Conservation (phyloP, 2,113 vertebrate genomes). For the Mesitornis unicolor region DNA sequence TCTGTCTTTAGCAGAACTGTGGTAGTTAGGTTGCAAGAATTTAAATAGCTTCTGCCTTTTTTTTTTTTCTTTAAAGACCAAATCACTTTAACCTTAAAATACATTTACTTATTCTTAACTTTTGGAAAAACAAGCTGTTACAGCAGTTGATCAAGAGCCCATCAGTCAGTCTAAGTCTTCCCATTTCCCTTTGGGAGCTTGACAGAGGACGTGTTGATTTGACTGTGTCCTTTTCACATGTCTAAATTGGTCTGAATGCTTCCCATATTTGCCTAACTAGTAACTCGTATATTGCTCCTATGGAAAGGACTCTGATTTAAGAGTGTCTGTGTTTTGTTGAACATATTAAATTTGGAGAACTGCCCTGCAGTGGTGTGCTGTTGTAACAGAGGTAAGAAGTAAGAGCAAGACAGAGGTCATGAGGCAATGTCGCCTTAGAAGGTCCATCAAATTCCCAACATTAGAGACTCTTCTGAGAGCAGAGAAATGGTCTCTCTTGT, state of each 20-base stretch:
- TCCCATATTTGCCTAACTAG: not conserved
- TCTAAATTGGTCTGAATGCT: not conserved
- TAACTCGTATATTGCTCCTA: not conserved
- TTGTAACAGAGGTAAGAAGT: not conserved
- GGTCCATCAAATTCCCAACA: not conserved
- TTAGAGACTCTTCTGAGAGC: not conserved
- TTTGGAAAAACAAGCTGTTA: not conserved
- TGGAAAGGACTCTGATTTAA: not conserved
- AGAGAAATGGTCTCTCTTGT: not conserved
- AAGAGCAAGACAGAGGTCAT: not conserved
- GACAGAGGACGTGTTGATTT: not conserved
- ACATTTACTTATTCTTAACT: not conserved
- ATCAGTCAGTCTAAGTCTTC: not conserved
- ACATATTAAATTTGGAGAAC: not conserved
- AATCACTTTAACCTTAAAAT: not conserved
- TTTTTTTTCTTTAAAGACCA: not conserved
- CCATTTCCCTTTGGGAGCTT: not conserved
- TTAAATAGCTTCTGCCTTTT: not conserved
- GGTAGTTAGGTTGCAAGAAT: not conserved
- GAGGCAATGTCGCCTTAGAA: not conserved
- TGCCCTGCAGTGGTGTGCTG: rapidly evolving
- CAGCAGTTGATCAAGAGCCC: not conserved
- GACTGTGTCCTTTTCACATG: not conserved
- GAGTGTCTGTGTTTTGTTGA: not conserved
- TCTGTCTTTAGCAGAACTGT: not conserved